These are phyloP conservation scores for Portevinia maculata DNA, from an alignment of 2,888 invertebrate genomes.

Conservation along the genomic window DNA sequence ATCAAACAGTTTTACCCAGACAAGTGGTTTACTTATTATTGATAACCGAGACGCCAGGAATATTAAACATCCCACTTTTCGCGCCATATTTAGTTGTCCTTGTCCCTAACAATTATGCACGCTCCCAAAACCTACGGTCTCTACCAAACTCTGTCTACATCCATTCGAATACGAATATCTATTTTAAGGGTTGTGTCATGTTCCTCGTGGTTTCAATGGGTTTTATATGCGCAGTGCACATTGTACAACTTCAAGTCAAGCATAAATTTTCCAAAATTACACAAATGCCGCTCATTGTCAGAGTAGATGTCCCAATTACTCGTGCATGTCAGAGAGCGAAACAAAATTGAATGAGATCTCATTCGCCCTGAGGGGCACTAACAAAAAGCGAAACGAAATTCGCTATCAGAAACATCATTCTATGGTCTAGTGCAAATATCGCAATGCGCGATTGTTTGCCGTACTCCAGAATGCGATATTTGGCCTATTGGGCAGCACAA, in stretches of 20 bases:
- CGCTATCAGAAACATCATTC: slow-evolving; percentile 44
- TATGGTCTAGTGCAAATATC: slow-evolving; percentile 62
- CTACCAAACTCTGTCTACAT: too few relatives aligned
- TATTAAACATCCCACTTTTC: too few relatives aligned
- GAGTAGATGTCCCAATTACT: slow-evolving; percentile 56
- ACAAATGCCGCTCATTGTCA: slow-evolving; percentile 43
- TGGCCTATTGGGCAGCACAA: slow-evolving; percentile 13
- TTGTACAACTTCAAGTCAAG: slow-evolving; percentile 12
- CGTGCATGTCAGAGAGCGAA: slow-evolving; percentile 49
- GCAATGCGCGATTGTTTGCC: slow-evolving; percentile 29
- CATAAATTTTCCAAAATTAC: slow-evolving; percentile 51
- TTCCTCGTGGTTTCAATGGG: too few relatives aligned
- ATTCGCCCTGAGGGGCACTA: background rate
- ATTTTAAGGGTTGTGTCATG: too few relatives aligned
- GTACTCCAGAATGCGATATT: background rate
- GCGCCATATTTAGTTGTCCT: too few relatives aligned
- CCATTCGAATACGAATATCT: too few relatives aligned
- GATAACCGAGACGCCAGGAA: too few relatives aligned
- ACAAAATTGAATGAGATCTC: slow-evolving; percentile 15
- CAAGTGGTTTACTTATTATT: too few relatives aligned
- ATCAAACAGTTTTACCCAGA: too few relatives aligned
- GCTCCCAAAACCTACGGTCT: too few relatives aligned
- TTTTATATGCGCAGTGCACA: background rate
- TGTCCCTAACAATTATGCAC: too few relatives aligned
- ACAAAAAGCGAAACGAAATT: slow-evolving; percentile 1